phyloP scores from a whole-genome alignment of 1,140 invertebrate genomes.

The Atta cephalotes region DNA sequence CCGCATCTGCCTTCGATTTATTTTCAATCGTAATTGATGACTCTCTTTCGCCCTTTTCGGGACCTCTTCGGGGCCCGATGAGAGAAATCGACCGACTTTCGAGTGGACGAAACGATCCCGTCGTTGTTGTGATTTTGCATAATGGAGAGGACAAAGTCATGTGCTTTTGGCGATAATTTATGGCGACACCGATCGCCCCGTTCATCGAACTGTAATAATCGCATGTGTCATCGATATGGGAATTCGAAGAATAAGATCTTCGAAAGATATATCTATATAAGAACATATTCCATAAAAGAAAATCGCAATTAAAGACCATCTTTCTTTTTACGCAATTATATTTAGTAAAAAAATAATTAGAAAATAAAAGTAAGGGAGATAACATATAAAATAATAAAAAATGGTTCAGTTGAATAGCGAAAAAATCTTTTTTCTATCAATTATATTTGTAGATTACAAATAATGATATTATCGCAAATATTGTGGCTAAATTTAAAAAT shows the following conservation, averaged over 20 bases:
- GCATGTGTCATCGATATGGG: background rate
- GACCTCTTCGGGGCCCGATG: slow-evolving; percentile 20
- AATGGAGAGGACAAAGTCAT: slow-evolving; percentile 61
- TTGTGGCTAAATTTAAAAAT: background rate
- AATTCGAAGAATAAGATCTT: background rate
- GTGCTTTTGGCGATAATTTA: slow-evolving; percentile 60
- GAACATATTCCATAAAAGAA: background rate
- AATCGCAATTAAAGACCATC: background rate
- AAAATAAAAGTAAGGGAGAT: background rate
- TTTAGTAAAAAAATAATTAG: no score
- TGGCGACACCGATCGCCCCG: background rate
- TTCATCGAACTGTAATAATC: slow-evolving; percentile 27
- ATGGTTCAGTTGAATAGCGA: no score
- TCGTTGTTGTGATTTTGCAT: slow-evolving; percentile 72
- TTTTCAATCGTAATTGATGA: slow-evolving; percentile 85
- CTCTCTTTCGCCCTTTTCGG: slow-evolving; percentile 73
- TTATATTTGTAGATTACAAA: background rate
- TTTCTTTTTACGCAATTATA: background rate
- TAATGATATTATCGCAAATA: background rate
- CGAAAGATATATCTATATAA: background rate
- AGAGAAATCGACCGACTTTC: slow-evolving; percentile 43
- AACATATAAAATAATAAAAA: no score
- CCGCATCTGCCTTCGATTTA: slow-evolving; percentile 85
- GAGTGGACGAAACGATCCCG: slow-evolving; percentile 53
- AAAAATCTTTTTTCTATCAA: background rate